Percentiles rank a stretch among this genome's conserved stretches.
Conservation (phyloP, 1,140 invertebrate species). For the Pteromalus puparum region DNA sequence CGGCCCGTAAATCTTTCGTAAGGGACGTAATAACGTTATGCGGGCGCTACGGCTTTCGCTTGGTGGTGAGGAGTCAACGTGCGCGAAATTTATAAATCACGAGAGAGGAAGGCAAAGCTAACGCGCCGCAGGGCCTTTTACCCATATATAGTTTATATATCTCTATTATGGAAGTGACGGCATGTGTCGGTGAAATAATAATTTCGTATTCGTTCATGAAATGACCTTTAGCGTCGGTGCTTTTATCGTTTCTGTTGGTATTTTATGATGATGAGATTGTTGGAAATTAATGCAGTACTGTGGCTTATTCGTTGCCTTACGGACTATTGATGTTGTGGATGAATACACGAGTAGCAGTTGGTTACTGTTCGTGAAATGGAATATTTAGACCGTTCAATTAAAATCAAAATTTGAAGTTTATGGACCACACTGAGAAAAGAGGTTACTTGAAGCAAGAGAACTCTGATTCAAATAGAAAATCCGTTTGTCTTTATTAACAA, state of each 20-base stretch:
- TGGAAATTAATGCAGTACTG: background rate
- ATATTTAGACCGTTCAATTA: too few species aligned
- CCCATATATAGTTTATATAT: constrained; percentile 8
- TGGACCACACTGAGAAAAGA: too few species aligned
- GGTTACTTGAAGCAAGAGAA: too few species aligned
- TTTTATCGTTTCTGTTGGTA: background rate
- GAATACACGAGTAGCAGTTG: background rate
- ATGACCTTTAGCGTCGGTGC: background rate
- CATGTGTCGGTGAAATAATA: background rate
- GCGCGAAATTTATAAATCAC: background rate
- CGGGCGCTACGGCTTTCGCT: background rate
- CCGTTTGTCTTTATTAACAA: too few species aligned
- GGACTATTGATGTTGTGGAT: background rate
- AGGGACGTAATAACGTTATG: background rate
- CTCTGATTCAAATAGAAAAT: too few species aligned
- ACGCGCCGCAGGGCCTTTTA: background rate
- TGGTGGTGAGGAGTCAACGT: background rate
- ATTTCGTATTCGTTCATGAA: background rate
- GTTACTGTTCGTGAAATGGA: too few species aligned
- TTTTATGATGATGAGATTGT: background rate
- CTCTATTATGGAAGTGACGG: too few species aligned
- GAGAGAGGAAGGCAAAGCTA: background rate
- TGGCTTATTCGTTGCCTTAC: too few species aligned
- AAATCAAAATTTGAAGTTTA: too few species aligned
- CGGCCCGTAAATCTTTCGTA: background rate